Evolutionary conservation across 1,140 invertebrate species (phyloP).

Genomic region (Sarcophaga peregrina): DNA sequence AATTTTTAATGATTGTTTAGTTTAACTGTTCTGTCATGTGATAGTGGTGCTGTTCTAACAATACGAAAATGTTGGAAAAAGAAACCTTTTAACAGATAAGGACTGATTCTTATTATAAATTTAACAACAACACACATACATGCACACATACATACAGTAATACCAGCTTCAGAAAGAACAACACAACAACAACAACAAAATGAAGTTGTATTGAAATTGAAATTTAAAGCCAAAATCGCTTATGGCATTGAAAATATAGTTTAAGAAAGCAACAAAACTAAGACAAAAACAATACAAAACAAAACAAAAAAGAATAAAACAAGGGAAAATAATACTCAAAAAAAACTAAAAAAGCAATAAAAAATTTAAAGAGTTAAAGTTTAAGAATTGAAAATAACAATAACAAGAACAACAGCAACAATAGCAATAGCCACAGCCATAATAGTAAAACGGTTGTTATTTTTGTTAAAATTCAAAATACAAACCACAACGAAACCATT

Average conservation of each 20-base stretch:
- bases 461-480: conserved; percentile 29
- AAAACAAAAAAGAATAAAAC: not conserved
- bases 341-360: not conserved
- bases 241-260: conserved; percentile 42
- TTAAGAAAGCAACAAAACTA: conserved; percentile 25
- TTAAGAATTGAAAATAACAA: conserved; percentile 29
- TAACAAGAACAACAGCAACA: no score
- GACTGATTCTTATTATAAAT: not conserved
- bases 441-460: conserved; percentile 22
- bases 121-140: no score
- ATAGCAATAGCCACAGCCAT: no score
- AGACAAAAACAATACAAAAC: no score
- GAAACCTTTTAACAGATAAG: conserved; percentile 40
- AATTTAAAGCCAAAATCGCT: conserved; percentile 44
- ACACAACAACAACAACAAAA: not conserved
- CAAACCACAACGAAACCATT: conserved; percentile 42
- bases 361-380: conserved; percentile 25
- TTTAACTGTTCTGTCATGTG: no score
- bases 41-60: no score
- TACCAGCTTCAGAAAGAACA: not conserved
- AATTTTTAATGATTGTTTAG: no score
- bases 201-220: conserved; percentile 35
- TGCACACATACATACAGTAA: no score
- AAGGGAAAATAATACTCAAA: not conserved
- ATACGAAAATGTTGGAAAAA: not conserved